Conservation (phyloP, 2,113 vertebrate genomes). For the Perccottus glenii region DNA sequence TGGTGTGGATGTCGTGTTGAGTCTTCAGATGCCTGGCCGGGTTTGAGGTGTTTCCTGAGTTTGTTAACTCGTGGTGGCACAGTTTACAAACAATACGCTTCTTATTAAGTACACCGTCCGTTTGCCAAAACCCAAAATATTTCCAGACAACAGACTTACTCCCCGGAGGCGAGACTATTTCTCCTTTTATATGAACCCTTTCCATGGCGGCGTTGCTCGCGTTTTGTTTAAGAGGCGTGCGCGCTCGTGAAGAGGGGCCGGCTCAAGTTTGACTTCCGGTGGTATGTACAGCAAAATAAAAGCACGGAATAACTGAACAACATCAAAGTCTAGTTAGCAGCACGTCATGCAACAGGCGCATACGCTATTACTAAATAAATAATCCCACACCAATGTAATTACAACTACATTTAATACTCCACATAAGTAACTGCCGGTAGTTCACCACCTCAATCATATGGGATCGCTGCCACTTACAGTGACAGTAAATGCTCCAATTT, state of each 20-base stretch:
- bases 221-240: conserved; percentile 5
- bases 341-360: too few relatives aligned
- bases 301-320: neutral
- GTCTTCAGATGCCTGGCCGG: conserved; percentile 4
- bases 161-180: conserved; percentile 1
- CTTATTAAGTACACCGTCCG: neutral
- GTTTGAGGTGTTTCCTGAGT: conserved; percentile 7
- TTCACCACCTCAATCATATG: too few relatives aligned
- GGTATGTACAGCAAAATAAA: neutral
- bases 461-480: too few relatives aligned
- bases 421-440: too few relatives aligned
- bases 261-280: neutral
- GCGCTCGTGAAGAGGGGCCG: neutral
- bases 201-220: conserved; percentile 1
- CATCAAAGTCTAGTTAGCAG: too few relatives aligned
- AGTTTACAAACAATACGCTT: conserved; percentile 3
- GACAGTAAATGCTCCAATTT: too few relatives aligned
- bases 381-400: too few relatives aligned
- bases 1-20: conserved; percentile 1
- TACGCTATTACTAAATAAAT: too few relatives aligned
- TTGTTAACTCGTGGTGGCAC: neutral
- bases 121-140: conserved; percentile 1
- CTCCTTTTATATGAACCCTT: neutral
- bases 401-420: too few relatives aligned
- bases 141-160: conserved; percentile 4